phyloP scores from a whole-genome alignment of 2,888 invertebrate species.

The Leptinotarsa rubiginosa region DNA sequence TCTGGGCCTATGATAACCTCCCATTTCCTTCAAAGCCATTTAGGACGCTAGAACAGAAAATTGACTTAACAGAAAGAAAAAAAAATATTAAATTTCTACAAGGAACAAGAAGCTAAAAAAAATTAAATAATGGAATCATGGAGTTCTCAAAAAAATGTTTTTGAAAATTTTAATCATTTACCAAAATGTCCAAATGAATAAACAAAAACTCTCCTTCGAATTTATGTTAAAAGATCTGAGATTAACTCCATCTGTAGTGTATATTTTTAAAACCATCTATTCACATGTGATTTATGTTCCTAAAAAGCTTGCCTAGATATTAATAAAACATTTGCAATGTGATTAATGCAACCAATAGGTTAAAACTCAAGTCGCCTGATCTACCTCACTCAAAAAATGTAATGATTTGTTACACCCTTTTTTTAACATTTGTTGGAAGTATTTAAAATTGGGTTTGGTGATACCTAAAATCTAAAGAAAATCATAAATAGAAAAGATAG shows the following conservation, averaged over 20 bases:
- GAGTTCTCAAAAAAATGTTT: no score
- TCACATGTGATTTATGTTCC: no score
- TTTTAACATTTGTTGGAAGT: neutral
- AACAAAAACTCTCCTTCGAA: no score
- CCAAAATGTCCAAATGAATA: no score
- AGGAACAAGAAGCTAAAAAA: neutral
- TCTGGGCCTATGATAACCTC: neutral
- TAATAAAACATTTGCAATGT: neutral
- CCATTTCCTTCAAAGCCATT: slow-evolving; percentile 6
- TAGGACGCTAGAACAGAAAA: slow-evolving; percentile 4
- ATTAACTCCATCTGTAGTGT: no score
- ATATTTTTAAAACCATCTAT: no score
- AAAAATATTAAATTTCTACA: neutral
- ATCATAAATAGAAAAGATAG: slow-evolving; percentile 17
- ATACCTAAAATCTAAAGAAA: slow-evolving; percentile 22
- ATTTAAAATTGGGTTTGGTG: slow-evolving; percentile 4
- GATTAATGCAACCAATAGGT: neutral
- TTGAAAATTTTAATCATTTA: no score
- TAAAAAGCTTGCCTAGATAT: no score
- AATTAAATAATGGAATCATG: neutral
- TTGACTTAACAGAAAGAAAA: neutral
- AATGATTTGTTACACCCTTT: no score
- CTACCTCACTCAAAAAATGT: slow-evolving; percentile 1
- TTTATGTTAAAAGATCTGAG: no score
- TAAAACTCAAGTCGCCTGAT: neutral